phyloP scores from a whole-genome alignment of 2,797 vertebrate genomes.

The Cryptoblepharus egeriae region DNA sequence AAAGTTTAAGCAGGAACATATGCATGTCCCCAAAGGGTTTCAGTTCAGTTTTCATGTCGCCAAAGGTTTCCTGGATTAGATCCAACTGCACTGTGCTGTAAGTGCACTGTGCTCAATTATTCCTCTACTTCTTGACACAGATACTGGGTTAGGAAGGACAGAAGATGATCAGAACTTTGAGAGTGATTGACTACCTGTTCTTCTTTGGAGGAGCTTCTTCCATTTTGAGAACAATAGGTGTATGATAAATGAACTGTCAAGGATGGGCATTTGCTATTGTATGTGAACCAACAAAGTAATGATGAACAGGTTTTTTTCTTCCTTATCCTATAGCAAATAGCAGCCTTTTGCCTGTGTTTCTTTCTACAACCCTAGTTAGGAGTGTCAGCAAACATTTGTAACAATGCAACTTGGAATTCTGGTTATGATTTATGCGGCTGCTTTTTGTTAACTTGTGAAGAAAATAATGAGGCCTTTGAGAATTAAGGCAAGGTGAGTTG shows the following conservation, averaged over 20 bases:
- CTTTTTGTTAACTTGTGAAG: conserved; percentile 44
- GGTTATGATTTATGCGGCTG: conserved; percentile 43
- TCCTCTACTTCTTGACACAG: neutral
- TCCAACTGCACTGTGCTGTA: neutral
- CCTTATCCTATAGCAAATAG: conserved; percentile 38
- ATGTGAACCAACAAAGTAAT: conserved; percentile 11
- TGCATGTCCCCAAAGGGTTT: neutral
- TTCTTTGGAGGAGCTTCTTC: neutral
- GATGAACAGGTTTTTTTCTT: conserved; percentile 26
- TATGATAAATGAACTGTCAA: conserved; percentile 29
- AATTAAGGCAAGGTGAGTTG: conserved; percentile 44
- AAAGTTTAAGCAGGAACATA: neutral
- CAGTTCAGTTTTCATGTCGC: too few species aligned
- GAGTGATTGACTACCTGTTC: neutral
- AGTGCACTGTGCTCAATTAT: neutral
- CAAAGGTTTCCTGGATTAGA: neutral
- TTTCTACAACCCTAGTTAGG: conserved; percentile 23
- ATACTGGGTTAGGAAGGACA: neutral
- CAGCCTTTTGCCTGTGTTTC: conserved; percentile 9
- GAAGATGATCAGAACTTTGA: neutral
- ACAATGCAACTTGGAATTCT: conserved; percentile 5
- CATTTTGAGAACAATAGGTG: neutral
- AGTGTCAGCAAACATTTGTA: conserved; percentile 46
- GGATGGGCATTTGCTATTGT: neutral
- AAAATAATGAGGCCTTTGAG: conserved; percentile 55